These are phyloP conservation scores for Pachliopta kotzebuea DNA, from an alignment of 2,888 invertebrate genomes.

Conservation along the genomic window DNA sequence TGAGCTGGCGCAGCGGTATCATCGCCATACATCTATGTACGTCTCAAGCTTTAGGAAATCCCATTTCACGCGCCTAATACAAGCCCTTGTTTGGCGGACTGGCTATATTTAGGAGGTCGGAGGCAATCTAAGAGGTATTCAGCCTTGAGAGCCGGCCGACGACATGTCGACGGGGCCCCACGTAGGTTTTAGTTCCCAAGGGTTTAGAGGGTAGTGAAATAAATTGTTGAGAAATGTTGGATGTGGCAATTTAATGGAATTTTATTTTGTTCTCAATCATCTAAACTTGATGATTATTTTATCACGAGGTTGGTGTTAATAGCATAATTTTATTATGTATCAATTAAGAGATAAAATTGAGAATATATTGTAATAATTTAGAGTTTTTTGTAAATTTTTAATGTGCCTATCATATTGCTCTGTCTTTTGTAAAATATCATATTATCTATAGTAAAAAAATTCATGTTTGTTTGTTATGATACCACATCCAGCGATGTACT, in stretches of 20 bases:
- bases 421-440: background rate
- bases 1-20: constrained; percentile 37
- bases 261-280: background rate
- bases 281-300: no score
- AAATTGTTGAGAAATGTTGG: constrained; percentile 35
- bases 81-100: constrained; percentile 62
- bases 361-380: no score
- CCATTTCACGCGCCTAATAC: constrained; percentile 63
- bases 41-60: constrained; percentile 47
- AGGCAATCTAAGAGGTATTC: constrained; percentile 76
- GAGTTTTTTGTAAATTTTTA: no score
- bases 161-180: constrained; percentile 58
- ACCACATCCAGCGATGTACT: constrained; percentile 46
- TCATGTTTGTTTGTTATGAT: constrained; percentile 23
- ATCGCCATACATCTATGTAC: constrained; percentile 37
- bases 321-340: no score
- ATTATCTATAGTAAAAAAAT: background rate
- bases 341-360: no score
- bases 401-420: no score
- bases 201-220: constrained; percentile 47
- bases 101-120: constrained; percentile 69
- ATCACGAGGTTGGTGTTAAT: no score
- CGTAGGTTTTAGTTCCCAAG: constrained; percentile 69
- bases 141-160: constrained; percentile 53
- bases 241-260: constrained; percentile 39